These are phyloP conservation scores for Salvelinus fontinalis DNA, from an alignment of 2,113 vertebrate species.

Conservation along the genomic window DNA sequence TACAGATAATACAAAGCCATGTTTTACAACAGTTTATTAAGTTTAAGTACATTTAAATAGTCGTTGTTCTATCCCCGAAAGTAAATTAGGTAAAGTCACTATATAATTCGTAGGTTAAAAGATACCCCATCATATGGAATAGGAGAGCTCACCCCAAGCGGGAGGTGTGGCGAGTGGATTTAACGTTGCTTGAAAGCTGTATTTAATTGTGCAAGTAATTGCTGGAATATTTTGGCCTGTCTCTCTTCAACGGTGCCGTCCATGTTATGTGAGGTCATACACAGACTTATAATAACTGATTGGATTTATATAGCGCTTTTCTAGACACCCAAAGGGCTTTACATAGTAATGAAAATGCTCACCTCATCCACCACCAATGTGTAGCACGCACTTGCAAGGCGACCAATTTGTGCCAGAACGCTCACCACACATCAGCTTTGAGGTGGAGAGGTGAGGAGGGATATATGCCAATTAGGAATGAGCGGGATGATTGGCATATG, in stretches of 20 bases:
- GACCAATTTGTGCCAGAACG: no score
- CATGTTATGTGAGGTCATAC: neutral
- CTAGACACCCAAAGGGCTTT: no score
- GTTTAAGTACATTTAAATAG: no score
- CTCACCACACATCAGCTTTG: no score
- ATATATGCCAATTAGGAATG: no score
- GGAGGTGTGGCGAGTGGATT: neutral
- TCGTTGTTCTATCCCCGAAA: no score
- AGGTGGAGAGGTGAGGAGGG: no score
- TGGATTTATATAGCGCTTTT: no score
- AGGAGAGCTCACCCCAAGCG: neutral
- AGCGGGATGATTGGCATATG: neutral
- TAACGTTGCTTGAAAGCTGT: neutral
- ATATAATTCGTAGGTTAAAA: neutral
- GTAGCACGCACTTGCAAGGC: no score
- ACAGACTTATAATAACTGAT: neutral
- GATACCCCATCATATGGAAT: neutral
- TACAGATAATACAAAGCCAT: neutral
- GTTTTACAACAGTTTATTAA: neutral
- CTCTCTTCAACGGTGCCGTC: neutral
- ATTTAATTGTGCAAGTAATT: conserved; percentile 2
- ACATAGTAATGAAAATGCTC: no score
- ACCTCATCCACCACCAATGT: no score
- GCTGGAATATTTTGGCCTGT: neutral
- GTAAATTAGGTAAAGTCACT: neutral